Conservation (phyloP, 2,113 vertebrate species). For the Alligator sinensis region DNA sequence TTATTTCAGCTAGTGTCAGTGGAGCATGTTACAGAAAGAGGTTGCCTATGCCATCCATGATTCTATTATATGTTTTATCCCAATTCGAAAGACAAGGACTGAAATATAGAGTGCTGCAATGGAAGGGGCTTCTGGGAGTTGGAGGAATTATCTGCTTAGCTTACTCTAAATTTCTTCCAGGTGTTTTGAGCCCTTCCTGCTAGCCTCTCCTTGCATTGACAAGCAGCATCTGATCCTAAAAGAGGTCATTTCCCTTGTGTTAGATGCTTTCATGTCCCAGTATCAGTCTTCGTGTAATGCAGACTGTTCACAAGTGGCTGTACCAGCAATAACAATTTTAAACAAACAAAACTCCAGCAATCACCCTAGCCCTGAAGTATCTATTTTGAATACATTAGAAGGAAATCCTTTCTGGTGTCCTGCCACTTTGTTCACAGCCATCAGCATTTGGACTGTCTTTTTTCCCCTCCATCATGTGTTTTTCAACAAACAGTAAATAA, state of each 20-base stretch:
- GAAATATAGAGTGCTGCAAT: background rate
- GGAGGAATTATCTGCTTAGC: background rate
- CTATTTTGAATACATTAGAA: conserved; percentile 58
- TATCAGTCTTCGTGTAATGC: background rate
- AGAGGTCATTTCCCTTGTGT: background rate
- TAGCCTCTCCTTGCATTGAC: background rate
- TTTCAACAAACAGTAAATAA: conserved; percentile 10
- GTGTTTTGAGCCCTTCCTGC: background rate
- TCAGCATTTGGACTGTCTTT: conserved; percentile 19
- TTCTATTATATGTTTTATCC: background rate
- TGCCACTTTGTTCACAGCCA: conserved; percentile 41
- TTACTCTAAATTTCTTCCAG: background rate
- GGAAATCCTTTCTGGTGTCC: conserved; percentile 58
- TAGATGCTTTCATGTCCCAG: background rate
- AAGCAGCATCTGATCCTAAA: background rate
- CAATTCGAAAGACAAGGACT: background rate
- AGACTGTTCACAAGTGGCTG: background rate
- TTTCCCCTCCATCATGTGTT: background rate
- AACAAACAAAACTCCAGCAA: conserved; percentile 39
- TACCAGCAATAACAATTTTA: conserved; percentile 7
- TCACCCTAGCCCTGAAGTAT: conserved; percentile 41
- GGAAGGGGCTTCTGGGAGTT: background rate
- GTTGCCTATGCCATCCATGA: background rate
- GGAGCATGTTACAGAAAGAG: background rate
- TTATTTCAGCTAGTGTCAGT: background rate